Percentiles rank a stretch among this genome's conserved stretches.
Conservation (phyloP, 2,888 invertebrate genomes). For the Diaprepes abbreviatus region DNA sequence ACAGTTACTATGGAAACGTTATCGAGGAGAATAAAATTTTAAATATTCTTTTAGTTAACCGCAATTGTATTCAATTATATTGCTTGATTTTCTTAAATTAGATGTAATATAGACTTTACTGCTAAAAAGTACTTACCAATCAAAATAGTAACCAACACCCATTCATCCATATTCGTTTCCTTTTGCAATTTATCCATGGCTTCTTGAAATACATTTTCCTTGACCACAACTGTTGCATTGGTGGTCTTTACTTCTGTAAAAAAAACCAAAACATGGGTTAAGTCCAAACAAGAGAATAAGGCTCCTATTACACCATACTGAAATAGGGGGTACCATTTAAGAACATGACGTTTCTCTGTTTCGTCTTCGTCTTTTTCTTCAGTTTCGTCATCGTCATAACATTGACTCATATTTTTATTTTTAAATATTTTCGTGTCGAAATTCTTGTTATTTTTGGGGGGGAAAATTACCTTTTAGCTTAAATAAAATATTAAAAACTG, state of each 20-base stretch:
- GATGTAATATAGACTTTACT: no score
- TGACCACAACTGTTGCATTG: constrained; percentile 41
- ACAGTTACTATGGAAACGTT: no score
- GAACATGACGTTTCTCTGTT: constrained; percentile 31
- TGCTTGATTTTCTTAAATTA: no score
- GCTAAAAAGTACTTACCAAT: constrained; percentile 76
- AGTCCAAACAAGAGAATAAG: constrained; percentile 52
- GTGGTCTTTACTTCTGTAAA: constrained; percentile 49
- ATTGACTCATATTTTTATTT: no score
- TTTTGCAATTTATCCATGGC: constrained; percentile 59
- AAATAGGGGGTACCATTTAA: constrained; percentile 54
- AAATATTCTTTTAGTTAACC: no score
- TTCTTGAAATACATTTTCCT: constrained; percentile 36
- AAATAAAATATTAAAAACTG: no score
- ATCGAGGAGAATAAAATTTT: no score
- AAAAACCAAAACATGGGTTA: constrained; percentile 44
- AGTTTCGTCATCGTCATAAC: no score
- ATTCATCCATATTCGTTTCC: constrained; percentile 84
- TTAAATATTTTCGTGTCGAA: no score
- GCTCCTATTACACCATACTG: constrained; percentile 53
- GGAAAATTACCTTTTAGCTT: no score
- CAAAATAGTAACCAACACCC: constrained; percentile 88
- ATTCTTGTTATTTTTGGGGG: no score
- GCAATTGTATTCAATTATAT: no score
- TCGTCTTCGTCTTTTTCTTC: constrained; percentile 15